Evolutionary conservation across 2,797 vertebrate species (phyloP).

Genomic region (Pangasius macronema): DNA sequence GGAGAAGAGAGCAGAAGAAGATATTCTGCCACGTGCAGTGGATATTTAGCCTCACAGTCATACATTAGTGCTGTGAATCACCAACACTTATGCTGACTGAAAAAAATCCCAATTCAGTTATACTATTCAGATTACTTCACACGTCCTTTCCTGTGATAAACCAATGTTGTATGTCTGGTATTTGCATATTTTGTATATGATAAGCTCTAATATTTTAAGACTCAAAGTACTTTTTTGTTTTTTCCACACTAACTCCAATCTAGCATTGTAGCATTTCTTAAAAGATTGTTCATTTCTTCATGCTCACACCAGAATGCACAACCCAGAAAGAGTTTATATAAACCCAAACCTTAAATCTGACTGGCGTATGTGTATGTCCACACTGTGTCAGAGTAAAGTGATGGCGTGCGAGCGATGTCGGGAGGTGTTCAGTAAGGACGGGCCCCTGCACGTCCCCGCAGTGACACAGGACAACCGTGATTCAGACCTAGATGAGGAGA

Average conservation of each 20-base stretch:
- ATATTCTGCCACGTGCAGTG: not conserved
- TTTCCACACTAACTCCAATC: not conserved
- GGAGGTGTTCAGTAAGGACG: constrained; percentile 90
- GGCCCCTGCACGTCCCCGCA: constrained; percentile 78
- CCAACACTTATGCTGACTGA: not conserved
- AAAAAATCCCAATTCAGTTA: not conserved
- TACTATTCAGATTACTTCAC: not conserved
- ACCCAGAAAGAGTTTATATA: not conserved
- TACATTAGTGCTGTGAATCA: not conserved
- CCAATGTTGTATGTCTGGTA: not conserved
- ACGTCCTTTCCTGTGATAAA: not conserved
- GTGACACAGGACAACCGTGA: constrained; percentile 71
- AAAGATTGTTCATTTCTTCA: not conserved
- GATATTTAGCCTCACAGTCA: not conserved
- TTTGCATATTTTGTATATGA: not conserved
- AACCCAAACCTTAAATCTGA: not conserved
- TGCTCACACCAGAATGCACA: not conserved
- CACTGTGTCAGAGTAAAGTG: constrained; percentile 82
- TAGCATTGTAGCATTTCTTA: not conserved
- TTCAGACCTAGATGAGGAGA: constrained; percentile 85
- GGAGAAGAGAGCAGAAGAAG: not conserved
- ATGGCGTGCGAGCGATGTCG: constrained; percentile 92
- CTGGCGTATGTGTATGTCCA: not conserved
- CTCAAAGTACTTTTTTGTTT: not conserved
- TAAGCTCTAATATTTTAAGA: not conserved